Conservation (phyloP, 2,113 vertebrate genomes). For the Enhydra lutris region DNA sequence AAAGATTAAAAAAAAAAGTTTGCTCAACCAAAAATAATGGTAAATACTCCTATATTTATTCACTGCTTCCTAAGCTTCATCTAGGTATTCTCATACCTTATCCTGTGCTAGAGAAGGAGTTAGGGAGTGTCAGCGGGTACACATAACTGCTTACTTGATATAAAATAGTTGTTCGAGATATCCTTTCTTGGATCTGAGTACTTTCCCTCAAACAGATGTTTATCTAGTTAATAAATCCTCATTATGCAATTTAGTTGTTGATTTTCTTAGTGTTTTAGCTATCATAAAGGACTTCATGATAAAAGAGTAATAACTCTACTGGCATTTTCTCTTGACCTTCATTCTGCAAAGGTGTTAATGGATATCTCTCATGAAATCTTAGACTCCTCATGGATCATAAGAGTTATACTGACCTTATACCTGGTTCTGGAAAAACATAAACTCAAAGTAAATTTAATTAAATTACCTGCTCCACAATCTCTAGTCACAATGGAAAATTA, state of each 20-base stretch:
- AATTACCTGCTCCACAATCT: slow-evolving; percentile 32
- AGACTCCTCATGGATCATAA: slow-evolving; percentile 11
- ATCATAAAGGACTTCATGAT: slow-evolving; percentile 59
- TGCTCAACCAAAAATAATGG: background rate
- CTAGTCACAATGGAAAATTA: slow-evolving; percentile 30
- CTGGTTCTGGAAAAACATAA: slow-evolving; percentile 43
- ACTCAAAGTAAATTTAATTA: slow-evolving; percentile 51
- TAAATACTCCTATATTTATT: background rate
- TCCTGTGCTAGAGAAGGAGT: too few relatives aligned
- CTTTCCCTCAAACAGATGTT: background rate
- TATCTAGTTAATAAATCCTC: background rate
- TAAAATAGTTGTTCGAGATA: background rate
- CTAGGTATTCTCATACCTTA: background rate
- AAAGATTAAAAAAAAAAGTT: background rate
- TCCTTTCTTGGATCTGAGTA: background rate
- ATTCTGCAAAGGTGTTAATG: slow-evolving; percentile 53
- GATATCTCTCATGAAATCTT: background rate
- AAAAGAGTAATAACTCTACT: slow-evolving; percentile 57
- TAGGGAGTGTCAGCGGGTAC: background rate
- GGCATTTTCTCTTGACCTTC: slow-evolving; percentile 72
- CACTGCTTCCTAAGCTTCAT: background rate
- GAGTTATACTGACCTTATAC: slow-evolving; percentile 52
- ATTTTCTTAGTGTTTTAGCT: slow-evolving; percentile 39
- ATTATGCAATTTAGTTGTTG: slow-evolving; percentile 30
- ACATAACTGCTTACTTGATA: background rate